Percentiles rank a stretch among this genome's conserved stretches.
These are phyloP conservation scores for Drosophila longiperda DNA, from an alignment of 2,888 invertebrate species.

Conservation along the genomic window DNA sequence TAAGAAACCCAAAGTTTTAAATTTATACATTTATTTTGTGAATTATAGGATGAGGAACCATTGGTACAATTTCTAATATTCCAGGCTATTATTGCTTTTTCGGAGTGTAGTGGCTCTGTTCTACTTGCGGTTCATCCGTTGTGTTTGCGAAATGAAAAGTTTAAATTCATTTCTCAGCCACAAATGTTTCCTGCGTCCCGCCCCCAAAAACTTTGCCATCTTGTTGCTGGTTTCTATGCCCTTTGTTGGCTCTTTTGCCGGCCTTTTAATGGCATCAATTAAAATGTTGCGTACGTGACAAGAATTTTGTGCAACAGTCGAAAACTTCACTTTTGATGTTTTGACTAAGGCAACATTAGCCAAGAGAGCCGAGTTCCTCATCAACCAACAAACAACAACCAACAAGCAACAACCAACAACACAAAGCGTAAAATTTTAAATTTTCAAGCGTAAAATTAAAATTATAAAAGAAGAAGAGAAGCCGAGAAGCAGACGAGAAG, in stretches of 20 bases:
- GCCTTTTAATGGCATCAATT: conserved; percentile 81
- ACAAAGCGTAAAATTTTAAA: conserved; percentile 69
- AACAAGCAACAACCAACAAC: conserved; percentile 29
- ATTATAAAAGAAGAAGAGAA: conserved; percentile 28
- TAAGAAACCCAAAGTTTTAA: not conserved
- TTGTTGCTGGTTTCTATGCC: conserved; percentile 12
- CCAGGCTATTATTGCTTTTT: not conserved
- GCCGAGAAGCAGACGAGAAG: conserved; percentile 18
- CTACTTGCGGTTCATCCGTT: conserved; percentile 2
- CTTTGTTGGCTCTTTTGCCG: conserved; percentile 28
- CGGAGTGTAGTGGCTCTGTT: not conserved
- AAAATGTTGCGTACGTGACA: conserved; percentile 83
- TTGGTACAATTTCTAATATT: not conserved
- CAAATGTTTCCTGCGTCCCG: conserved; percentile 43
- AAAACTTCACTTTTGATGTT: conserved; percentile 67
- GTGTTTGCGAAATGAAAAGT: conserved; percentile 38
- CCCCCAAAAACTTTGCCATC: conserved; percentile 14
- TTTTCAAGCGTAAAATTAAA: conserved; percentile 79
- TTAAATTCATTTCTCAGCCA: conserved; percentile 57
- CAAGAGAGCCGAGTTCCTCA: conserved; percentile 40
- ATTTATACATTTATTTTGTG: no score
- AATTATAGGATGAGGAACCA: no score
- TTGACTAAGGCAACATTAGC: conserved; percentile 38
- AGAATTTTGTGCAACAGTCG: conserved; percentile 68
- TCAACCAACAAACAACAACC: conserved; percentile 26